These are phyloP conservation scores for Oikopleura dioica DNA, from an alignment of 23 tunicate species.

Conservation along the genomic window DNA sequence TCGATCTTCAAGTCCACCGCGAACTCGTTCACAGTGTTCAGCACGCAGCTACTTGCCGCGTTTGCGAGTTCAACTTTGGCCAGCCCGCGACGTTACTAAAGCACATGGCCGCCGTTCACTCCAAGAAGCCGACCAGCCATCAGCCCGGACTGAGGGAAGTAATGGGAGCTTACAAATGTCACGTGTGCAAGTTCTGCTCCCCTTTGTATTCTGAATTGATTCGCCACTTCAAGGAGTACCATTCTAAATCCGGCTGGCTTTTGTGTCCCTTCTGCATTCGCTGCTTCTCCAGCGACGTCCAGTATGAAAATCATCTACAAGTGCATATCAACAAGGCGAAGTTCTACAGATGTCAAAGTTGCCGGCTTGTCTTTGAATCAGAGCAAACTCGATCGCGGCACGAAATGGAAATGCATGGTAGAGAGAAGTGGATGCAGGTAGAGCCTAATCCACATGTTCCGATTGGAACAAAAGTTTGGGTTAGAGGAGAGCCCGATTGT, in stretches of 20 bases:
- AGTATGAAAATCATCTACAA: not conserved
- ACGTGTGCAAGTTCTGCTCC: not conserved
- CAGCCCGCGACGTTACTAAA: not conserved
- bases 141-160: not conserved
- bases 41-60: slow-evolving; percentile 4
- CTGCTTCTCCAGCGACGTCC: not conserved
- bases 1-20: slow-evolving; percentile 5
- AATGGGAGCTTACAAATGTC: not conserved
- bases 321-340: not conserved
- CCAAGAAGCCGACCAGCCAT: not conserved
- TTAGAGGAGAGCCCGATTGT: not conserved
- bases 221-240: not conserved
- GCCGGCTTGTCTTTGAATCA: slow-evolving; percentile 1
- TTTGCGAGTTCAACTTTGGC: slow-evolving; percentile 12
- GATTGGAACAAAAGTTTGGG: not conserved
- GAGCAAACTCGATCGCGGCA: not conserved
- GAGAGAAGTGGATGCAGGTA: not conserved
- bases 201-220: slow-evolving; percentile 2
- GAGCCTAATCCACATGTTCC: not conserved
- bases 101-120: slow-evolving; percentile 12
- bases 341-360: not conserved
- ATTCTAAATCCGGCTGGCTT: slow-evolving; percentile 5
- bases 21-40: slow-evolving; percentile 1
- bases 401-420: slow-evolving; percentile 10
- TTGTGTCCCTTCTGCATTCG: not conserved